Evolutionary conservation across 2,113 vertebrate species (phyloP).

Genomic region (Indicator indicator): DNA sequence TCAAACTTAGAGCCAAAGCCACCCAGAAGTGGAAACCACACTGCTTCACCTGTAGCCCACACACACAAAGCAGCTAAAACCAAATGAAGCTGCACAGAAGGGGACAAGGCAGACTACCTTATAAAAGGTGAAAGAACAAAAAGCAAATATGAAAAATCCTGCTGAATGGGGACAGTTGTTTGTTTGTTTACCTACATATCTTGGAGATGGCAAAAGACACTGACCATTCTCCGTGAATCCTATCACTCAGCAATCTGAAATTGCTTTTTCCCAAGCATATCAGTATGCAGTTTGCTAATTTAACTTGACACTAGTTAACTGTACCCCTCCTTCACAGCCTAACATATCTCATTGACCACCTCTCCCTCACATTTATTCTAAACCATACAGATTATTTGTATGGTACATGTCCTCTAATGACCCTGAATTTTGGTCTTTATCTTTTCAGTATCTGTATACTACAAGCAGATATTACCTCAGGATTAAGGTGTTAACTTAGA

Average conservation of each 20-base stretch:
- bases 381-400: not conserved
- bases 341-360: not conserved
- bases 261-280: not conserved
- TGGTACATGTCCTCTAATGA: not conserved
- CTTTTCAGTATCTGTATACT: not conserved
- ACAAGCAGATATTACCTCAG: not conserved
- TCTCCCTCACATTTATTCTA: not conserved
- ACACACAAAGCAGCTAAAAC: not conserved
- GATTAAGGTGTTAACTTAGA: not conserved
- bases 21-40: not conserved
- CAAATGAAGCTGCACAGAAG: not conserved
- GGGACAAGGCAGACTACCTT: not conserved
- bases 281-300: not conserved
- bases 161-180: not conserved
- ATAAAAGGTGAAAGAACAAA: not conserved
- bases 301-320: not conserved
- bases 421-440: not conserved
- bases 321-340: not conserved
- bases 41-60: not conserved
- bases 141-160: not conserved
- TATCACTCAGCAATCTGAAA: not conserved
- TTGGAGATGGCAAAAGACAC: not conserved
- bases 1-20: not conserved
- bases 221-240: not conserved
- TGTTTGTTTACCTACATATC: not conserved